Conservation (phyloP, 1,140 invertebrate genomes). For the Lysiphlebus fabarum region DNA sequence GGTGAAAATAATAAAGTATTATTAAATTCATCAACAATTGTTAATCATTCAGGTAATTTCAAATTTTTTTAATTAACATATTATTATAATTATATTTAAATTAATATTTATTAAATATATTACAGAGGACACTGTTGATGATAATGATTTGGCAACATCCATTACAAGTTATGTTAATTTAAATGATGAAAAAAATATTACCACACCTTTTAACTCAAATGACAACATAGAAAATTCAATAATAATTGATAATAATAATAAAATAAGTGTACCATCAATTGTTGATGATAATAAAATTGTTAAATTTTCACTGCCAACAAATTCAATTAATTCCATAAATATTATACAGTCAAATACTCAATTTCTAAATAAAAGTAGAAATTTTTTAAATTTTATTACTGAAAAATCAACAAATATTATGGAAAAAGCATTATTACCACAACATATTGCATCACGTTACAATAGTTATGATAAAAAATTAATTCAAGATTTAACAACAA, state of each 20-base stretch:
- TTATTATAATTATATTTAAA: no score
- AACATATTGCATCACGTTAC: slow-evolving; percentile 36
- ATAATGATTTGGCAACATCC: no score
- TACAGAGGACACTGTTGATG: no score
- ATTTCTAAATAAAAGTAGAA: slow-evolving; percentile 47
- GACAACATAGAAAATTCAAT: no score
- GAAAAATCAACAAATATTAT: slow-evolving; percentile 52
- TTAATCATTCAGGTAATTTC: no score
- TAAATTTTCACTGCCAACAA: slow-evolving; percentile 44
- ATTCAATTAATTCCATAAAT: slow-evolving; percentile 43
- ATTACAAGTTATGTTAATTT: no score
- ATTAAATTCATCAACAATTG: no score
- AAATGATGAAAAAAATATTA: no score
- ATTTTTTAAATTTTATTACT: slow-evolving; percentile 50
- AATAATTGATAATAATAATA: not conserved
- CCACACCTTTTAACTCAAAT: no score
- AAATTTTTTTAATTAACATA: no score
- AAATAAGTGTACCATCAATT: slow-evolving; percentile 28
- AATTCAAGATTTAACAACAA: not conserved
- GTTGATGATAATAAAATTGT: slow-evolving; percentile 43
- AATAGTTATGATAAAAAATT: slow-evolving; percentile 22
- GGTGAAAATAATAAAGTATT: no score
- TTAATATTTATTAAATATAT: no score
- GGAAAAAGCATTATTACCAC: slow-evolving; percentile 49
- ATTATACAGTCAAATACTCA: slow-evolving; percentile 40